phyloP scores from a whole-genome alignment of 1,140 invertebrate genomes.

The Drosophila takahashii region DNA sequence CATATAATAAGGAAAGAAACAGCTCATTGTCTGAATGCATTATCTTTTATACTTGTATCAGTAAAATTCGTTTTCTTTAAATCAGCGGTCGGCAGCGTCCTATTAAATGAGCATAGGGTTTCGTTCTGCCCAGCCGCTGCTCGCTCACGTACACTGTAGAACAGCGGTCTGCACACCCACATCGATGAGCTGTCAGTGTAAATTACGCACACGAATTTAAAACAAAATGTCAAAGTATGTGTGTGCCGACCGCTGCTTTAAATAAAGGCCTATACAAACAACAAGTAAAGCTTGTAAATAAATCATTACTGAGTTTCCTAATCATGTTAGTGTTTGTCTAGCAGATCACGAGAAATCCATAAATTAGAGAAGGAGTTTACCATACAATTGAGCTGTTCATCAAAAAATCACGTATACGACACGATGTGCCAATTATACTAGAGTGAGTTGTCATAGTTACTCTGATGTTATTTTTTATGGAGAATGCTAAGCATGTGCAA shows the following conservation, averaged over 20 bases:
- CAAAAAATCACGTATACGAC: conserved; percentile 4
- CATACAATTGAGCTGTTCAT: not conserved
- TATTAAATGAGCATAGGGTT: too few species aligned
- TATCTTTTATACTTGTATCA: not conserved
- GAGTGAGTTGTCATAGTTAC: conserved; percentile 5
- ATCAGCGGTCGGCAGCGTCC: too few species aligned
- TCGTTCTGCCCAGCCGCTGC: too few species aligned
- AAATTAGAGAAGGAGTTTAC: not conserved
- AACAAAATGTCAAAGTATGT: too few species aligned
- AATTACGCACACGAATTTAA: too few species aligned
- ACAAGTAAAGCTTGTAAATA: not conserved
- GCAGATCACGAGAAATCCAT: conserved; percentile 7
- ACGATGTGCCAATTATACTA: not conserved
- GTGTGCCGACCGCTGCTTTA: too few species aligned
- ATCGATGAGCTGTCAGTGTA: too few species aligned
- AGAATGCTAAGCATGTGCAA: not conserved
- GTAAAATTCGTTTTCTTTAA: not conserved
- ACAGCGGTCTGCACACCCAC: too few species aligned
- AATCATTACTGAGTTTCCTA: not conserved
- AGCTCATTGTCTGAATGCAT: not conserved
- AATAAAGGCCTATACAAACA: not conserved
- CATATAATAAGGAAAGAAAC: not conserved
- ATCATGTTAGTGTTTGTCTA: conserved; percentile 1
- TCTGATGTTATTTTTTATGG: not conserved
- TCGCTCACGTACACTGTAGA: too few species aligned